Base-by-base conservation (phyloP, 2,888 invertebrate genomes). In the Uropetala carovei region DNA sequence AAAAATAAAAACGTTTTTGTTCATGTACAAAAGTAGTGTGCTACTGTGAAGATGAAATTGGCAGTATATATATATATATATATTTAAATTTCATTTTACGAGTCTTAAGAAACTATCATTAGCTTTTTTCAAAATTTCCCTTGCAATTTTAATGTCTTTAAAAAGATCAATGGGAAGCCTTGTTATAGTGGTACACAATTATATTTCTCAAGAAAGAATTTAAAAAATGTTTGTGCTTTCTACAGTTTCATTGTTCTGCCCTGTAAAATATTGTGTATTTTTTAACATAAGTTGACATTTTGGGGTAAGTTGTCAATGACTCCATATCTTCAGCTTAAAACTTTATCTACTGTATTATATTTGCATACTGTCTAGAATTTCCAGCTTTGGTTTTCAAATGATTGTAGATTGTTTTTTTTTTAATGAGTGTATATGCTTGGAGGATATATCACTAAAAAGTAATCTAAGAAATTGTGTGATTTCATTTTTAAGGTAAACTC, bases 161-260 rank as follows among this genome's bases (percentile, higher is more conserved):
- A 89, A 43, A 9, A 89, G n/a, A n/a, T 89, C 89, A 89, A 30
- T 89, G 89, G 89, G 43, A 89, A 89, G 89, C 68, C 18, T n/a
- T 89, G 64, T 89, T 43, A 43, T 89, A 89, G 89, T 43, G 89
- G 89, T 64, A 64, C 64, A 64, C 30, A 64, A 57, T 43, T 83
- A 30, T 43, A 64, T 30, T 89, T 89, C 64, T 59, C 86, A 64
- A 68, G 18, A 43, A 68, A 64, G 30, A 68, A 75, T 43, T n/a
- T n/a, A 89, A 89, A 43, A 22, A 89, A 64, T 64, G 64, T 16
- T 89, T 27, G 43, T 89, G 89, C 89, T 89, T 89, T 16, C 18
- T 43, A 56, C 43, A 43, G 64, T 16, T 60, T 60, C 30, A 18
- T 89, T 64, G 16, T 27, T 89, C 89, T 60, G 43, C 60, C 64